Base-by-base conservation (phyloP, 2,888 invertebrate species). In the Metalampra italica region DNA sequence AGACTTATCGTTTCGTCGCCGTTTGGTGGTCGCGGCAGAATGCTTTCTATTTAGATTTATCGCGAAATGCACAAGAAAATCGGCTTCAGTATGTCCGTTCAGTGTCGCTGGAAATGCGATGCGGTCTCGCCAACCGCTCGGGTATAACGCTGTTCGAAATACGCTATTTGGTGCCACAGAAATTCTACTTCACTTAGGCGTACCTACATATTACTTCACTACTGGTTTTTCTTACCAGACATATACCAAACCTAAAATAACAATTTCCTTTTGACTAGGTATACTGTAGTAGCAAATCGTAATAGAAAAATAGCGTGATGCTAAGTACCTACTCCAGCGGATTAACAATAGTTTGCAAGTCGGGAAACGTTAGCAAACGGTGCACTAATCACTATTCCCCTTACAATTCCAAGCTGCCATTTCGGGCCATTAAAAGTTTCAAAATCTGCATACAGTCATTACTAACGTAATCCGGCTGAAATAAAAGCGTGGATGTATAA, bases 401-500 rank as follows among this genome's bases (percentile, higher is more conserved):
- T 29, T 9, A 36, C 36, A 37, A 37, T 15, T 9, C 15, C 9
- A 44, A 42, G 14, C 39, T 15, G 14, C 39, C 7, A 39, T 39
- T 13, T 22, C 13, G 14, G 7, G 22, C 30, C 41, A 40, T 12
- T 44, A 29, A 49, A 44, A 40, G 22, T 45, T 49, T 43, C 36
- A 38, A 48, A 45, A 45, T 41, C 41, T 45, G 45, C 45, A 49
- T 49, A 45, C 42, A 46, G 50, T 46, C 43, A 37, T 50, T 50
- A 51, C 48, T 43, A 49, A 46, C 49, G 32, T 50, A 51, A 51
- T 53, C 49, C 45, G 53, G 46, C 52, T 53, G 50, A 55, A 56
- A 58, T 54, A 56, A 56, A 54, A 59, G 53, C 57, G 56, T 50
- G 47, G 47, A 57, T 39, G 50, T 45, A 45, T 47, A 45, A 68